phyloP scores from a whole-genome alignment of 1,140 invertebrate species.

The Drosophila rufa region DNA sequence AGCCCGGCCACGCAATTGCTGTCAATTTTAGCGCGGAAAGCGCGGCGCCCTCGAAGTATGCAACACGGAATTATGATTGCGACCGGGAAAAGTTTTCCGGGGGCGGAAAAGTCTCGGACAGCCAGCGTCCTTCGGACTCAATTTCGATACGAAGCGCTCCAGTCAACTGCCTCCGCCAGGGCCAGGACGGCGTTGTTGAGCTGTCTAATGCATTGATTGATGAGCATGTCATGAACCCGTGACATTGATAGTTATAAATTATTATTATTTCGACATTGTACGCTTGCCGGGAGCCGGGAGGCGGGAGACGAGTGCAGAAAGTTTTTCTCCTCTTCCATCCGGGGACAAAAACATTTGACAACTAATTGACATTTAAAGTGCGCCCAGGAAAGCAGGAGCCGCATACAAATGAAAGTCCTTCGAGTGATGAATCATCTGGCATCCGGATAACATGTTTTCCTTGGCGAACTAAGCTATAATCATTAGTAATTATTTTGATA shows the following conservation, averaged over 20 bases:
- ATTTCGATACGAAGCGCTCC: slow-evolving; percentile 24
- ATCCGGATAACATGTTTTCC: neutral
- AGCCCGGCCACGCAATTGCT: slow-evolving; percentile 61
- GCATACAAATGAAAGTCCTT: slow-evolving; percentile 39
- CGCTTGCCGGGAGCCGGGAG: slow-evolving; percentile 49
- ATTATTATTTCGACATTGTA: slow-evolving; percentile 79
- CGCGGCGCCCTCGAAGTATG: slow-evolving; percentile 39
- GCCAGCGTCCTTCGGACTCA: slow-evolving; percentile 27
- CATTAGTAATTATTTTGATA: neutral
- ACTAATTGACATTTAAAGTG: slow-evolving; percentile 82
- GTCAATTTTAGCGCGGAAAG: slow-evolving; percentile 70
- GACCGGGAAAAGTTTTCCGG: slow-evolving; percentile 39
- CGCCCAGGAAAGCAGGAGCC: slow-evolving; percentile 8
- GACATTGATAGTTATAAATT: slow-evolving; percentile 84
- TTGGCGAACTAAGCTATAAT: neutral
- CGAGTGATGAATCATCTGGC: slow-evolving; percentile 42
- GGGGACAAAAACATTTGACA: slow-evolving; percentile 66
- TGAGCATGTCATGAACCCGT: slow-evolving; percentile 82
- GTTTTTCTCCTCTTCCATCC: slow-evolving; percentile 31
- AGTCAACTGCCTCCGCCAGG: slow-evolving; percentile 10
- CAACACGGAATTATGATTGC: slow-evolving; percentile 68
- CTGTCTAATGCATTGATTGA: slow-evolving; percentile 82
- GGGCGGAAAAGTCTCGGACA: slow-evolving; percentile 49
- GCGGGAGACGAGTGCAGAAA: slow-evolving; percentile 44
- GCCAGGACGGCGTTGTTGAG: slow-evolving; percentile 38